Evolutionary conservation across 2,113 vertebrate species (phyloP), one percentile per base, ranked within the genome.

Genomic region (Hiodon alosoides): DNA sequence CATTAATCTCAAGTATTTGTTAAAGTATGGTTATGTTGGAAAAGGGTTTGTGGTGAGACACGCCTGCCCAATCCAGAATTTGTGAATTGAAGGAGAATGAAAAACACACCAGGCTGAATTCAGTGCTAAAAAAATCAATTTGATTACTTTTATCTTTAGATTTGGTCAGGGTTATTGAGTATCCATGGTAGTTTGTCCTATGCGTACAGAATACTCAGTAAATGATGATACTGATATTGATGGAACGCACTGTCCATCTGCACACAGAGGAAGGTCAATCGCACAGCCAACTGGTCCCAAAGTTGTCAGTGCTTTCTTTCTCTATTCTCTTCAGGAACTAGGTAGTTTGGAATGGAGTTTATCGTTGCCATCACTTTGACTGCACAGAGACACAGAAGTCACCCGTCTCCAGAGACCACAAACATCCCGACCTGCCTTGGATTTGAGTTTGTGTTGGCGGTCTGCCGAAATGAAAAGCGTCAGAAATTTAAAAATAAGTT

Each of bases 1-100:
- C 51, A 13, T 62, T 62, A n/a, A 70, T 17, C 48, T 70, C 7
- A 61, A 58, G 59, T 60, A 9, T 69, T 76, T 76, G 67, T 54
- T 76, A 71, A 53, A 48, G 57, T 67, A 51, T 71, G 46, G 64
- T 51, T 58, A 17, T 67, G 73, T 52, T 50, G 65, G 64, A 50
- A 55, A 31, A 17, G 3, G 72, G 73, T 4, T 53, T 76, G 58
- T 13, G 57, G 8, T 69, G 55, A 76, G 67, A 50, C 74, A 5
- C 61, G 74, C 48, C 61, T 55, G 67, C 46, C 10, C 62, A 76
- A 70, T 68, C 75, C 46, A 16, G 75, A 71, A 17, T 71, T 76
- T 64, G 58, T 76, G 51, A n/a, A 52, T 62, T 64, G 57, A 61
- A 31, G 31, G 59, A 62, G 60, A 71, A 51, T 16, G 48, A 4